Conservation (phyloP, 2,113 vertebrate species). For the Bujurquina vittata region DNA sequence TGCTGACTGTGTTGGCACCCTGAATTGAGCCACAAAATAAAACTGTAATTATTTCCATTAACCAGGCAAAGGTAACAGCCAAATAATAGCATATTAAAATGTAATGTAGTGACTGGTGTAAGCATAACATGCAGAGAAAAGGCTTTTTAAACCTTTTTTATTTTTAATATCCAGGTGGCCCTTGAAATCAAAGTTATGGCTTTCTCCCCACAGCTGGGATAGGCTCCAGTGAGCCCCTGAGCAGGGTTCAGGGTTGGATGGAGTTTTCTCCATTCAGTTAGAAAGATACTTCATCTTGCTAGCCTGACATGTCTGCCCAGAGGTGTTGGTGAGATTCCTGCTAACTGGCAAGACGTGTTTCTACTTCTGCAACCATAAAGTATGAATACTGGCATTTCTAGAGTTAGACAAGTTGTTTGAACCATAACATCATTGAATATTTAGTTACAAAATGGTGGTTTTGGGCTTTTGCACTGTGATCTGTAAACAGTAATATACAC, state of each 20-base stretch:
- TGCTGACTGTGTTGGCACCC: neutral
- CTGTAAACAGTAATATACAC: neutral
- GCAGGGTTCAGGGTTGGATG: neutral
- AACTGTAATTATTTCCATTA: no score
- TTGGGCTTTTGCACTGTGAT: neutral
- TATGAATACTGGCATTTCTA: neutral
- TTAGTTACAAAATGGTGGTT: neutral
- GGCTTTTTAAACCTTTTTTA: neutral
- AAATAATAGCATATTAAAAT: no score
- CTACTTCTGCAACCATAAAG: neutral
- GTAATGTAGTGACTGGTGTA: neutral
- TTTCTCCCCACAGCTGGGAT: neutral
- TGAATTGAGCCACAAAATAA: no score
- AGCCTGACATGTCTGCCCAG: neutral
- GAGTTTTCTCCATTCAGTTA: neutral
- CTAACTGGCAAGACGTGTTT: neutral
- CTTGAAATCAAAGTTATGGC: neutral
- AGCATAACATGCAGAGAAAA: neutral
- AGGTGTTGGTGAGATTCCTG: neutral
- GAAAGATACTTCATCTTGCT: neutral
- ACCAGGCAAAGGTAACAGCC: no score
- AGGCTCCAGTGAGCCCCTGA: neutral
- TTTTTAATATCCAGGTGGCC: neutral
- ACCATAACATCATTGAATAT: neutral
- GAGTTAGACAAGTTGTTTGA: neutral